These are phyloP conservation scores for Pelagia noctiluca DNA, from an alignment of 30 jellyfish, hydroid and myxozoan genomes.

Conservation along the genomic window DNA sequence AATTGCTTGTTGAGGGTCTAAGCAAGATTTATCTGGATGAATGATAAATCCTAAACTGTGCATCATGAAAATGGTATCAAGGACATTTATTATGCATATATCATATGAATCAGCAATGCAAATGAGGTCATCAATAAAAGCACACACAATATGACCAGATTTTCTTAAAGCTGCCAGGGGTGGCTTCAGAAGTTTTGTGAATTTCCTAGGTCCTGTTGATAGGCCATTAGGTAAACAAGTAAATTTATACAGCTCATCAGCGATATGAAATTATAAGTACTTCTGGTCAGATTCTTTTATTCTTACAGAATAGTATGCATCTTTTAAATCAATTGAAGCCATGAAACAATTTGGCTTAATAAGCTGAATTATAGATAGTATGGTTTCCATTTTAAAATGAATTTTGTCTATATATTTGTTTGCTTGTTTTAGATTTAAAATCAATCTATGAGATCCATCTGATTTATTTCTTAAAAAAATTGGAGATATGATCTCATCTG, in stretches of 20 bases:
- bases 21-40: slow-evolving; percentile 19
- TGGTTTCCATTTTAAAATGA: slow-evolving; percentile 58
- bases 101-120: slow-evolving; percentile 24
- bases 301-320: slow-evolving; percentile 57
- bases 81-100: neutral
- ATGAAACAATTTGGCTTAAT: slow-evolving; percentile 27
- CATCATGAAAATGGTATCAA: neutral
- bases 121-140: slow-evolving; percentile 54
- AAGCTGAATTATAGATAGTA: neutral
- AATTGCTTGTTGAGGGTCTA: slow-evolving; percentile 1
- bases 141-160: slow-evolving; percentile 41
- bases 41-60: slow-evolving; percentile 9
- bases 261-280: slow-evolving; percentile 24
- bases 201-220: slow-evolving; percentile 43
- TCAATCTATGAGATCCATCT: slow-evolving; percentile 29
- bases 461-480: slow-evolving; percentile 21
- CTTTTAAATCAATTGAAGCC: slow-evolving; percentile 57
- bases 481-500: slow-evolving; percentile 40
- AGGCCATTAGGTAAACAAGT: slow-evolving; percentile 40
- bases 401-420: slow-evolving; percentile 27
- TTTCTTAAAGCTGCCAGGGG: slow-evolving; percentile 27
- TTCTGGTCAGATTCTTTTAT: slow-evolving; percentile 34
- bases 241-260: slow-evolving; percentile 6
- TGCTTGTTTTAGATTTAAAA: slow-evolving; percentile 31
- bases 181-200: slow-evolving; percentile 54